phyloP scores from a whole-genome alignment of 2,888 invertebrate genomes.

The Cantharis flavilabris region DNA sequence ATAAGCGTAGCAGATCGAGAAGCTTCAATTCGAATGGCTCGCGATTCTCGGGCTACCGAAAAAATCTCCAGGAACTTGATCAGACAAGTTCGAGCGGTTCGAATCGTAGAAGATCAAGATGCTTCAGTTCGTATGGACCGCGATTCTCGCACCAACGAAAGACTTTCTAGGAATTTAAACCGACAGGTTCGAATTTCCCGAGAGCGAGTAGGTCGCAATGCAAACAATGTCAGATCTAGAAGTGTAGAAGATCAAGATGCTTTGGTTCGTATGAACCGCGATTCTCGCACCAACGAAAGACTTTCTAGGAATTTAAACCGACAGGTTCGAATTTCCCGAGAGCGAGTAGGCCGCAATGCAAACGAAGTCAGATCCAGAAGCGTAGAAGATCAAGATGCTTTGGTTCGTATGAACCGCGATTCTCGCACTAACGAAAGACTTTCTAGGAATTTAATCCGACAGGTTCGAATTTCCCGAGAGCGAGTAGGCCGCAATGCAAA shows the following conservation, averaged over 20 bases:
- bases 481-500: not conserved
- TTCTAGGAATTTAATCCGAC: not conserved
- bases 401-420: not conserved
- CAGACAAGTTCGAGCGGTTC: not conserved
- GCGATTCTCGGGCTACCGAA: not conserved
- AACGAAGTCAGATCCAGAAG: not conserved
- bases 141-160: not conserved
- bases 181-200: not conserved
- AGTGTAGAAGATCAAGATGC: not conserved
- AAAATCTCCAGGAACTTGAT: not conserved
- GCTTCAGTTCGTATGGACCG: not conserved
- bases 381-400: not conserved
- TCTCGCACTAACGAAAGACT: not conserved
- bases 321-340: not conserved
- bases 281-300: not conserved
- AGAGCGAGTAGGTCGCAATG: not conserved
- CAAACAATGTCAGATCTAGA: not conserved
- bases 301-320: not conserved
- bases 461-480: not conserved
- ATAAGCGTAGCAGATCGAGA: not conserved
- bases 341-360: not conserved
- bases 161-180: not conserved
- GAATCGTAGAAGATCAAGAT: not conserved
- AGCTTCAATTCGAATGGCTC: not conserved
- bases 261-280: not conserved